A percentile compares a stretch with the other conserved stretches of the same genome.
Conservation (phyloP, 2,113 vertebrate species). For the Triplophysa rosa region DNA sequence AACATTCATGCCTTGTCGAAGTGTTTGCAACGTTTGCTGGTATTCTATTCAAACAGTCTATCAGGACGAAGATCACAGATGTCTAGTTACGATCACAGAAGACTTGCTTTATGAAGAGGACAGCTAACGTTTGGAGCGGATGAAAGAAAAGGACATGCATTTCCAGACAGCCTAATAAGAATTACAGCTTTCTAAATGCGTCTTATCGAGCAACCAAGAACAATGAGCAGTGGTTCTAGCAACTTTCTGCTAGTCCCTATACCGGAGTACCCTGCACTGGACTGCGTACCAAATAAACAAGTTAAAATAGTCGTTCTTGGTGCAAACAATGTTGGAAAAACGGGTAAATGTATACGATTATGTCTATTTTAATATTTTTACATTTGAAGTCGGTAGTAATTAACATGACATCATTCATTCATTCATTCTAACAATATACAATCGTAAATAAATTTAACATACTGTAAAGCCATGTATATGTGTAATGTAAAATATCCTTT, state of each 20-base stretch:
- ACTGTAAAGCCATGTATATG: too few species aligned
- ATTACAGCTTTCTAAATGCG: slow-evolving; percentile 68
- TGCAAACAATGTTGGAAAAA: slow-evolving; percentile 87
- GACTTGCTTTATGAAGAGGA: neutral
- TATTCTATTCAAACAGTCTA: neutral
- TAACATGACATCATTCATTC: neutral
- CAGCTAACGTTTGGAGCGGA: slow-evolving; percentile 2
- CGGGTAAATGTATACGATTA: slow-evolving; percentile 71
- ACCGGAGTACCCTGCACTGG: slow-evolving; percentile 83
- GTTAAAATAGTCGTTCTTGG: slow-evolving; percentile 90
- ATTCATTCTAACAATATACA: neutral
- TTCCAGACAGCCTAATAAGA: slow-evolving; percentile 16
- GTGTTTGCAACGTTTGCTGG: neutral
- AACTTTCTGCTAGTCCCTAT: slow-evolving; percentile 90
- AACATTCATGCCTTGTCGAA: slow-evolving; percentile 5
- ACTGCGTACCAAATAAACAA: slow-evolving; percentile 84
- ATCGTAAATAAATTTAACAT: neutral
- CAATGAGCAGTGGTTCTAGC: slow-evolving; percentile 84
- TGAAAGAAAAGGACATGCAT: slow-evolving; percentile 13
- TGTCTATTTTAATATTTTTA: neutral
- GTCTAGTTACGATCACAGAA: neutral
- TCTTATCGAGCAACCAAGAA: slow-evolving; percentile 65
- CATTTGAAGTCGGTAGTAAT: neutral
- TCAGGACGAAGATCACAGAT: neutral
- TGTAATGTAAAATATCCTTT: neutral